Evolutionary conservation across 2,888 invertebrate species (phyloP), one percentile per base, ranked within the genome.

Genomic region (Elysia crispata): DNA sequence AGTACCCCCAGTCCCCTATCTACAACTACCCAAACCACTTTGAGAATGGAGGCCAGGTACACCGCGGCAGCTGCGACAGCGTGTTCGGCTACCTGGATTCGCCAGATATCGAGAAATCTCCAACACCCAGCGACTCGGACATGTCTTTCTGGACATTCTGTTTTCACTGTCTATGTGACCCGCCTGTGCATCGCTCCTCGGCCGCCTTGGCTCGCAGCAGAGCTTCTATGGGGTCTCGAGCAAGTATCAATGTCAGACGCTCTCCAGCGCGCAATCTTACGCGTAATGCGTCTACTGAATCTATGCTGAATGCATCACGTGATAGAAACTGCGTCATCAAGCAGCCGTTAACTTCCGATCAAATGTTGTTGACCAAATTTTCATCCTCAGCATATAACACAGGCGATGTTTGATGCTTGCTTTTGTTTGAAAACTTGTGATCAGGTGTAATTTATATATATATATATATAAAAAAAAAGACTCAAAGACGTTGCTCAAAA

Each of bases 81-180:
- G 41, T 41, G 41, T 41, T 41, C 41, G 41, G 41, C 11, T 41
- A 41, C 41, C 41, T 41, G 41, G 41, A 41, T 11, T 41, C 41
- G 41, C 41, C 41, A 6, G 41, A 3, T 3, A 6, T 41, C 11
- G 41, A 41, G 11, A 41, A 41, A 41, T 41, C 41, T 11, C 41
- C 41, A 11, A 41, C 41, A 41, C 41, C 41, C 5, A 41, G 41
- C 0, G 76, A 76, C 23, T 15, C 54, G 28, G 79, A 79, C 28
- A 54, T 79, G 79, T 41, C 79, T 5, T 79, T 62, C 33, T 57
- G 49, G 54, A 31, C 31, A 18, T 79, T 79, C 64, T 79, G 79
- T 30, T 66, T 74, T 15, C 79, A 67, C 57, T 79, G 79, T 49
- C 31, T 79, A 8, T 79, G 79, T 54, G 79, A 79, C 54, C 79